A percentile compares a stretch with the other conserved stretches of the same genome.
Conservation (phyloP, 2,113 vertebrate species). For the Kryptolebias marmoratus region DNA sequence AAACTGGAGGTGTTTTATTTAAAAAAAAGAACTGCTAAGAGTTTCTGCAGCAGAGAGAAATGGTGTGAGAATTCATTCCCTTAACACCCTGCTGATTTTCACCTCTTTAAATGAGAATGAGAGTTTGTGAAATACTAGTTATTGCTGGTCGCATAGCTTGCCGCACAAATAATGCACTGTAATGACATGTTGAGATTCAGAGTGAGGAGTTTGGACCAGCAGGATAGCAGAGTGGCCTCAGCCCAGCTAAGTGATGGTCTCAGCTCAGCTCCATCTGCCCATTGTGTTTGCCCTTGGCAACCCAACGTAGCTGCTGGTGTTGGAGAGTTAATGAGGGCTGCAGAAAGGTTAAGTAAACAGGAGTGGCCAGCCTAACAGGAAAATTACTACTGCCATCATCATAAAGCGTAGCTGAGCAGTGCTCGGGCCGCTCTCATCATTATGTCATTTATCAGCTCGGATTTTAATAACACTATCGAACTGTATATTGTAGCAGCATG, state of each 20-base stretch:
- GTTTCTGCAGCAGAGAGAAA: slow-evolving; percentile 43
- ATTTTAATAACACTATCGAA: slow-evolving; percentile 76
- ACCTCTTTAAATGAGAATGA: slow-evolving; percentile 46
- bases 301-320: slow-evolving; percentile 67
- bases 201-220: slow-evolving; percentile 56
- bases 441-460: slow-evolving; percentile 73
- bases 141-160: slow-evolving; percentile 42
- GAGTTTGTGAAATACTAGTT: slow-evolving; percentile 45
- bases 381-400: slow-evolving; percentile 76
- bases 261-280: slow-evolving; percentile 72
- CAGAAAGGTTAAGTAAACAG: slow-evolving; percentile 84
- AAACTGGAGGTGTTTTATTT: slow-evolving; percentile 55
- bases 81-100: slow-evolving; percentile 42
- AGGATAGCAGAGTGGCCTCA: slow-evolving; percentile 65
- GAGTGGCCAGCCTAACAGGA: slow-evolving; percentile 75
- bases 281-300: slow-evolving; percentile 79
- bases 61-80: slow-evolving; percentile 36
- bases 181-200: slow-evolving; percentile 65
- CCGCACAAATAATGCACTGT: slow-evolving; percentile 61
- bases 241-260: slow-evolving; percentile 72
- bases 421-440: slow-evolving; percentile 69
- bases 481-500: slow-evolving; percentile 52
- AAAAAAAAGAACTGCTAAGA: slow-evolving; percentile 11
- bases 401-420: slow-evolving; percentile 49
- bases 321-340: slow-evolving; percentile 82